Evolutionary conservation across 2,797 vertebrate species (phyloP), one percentile per base, ranked within the genome.

Genomic region (Mormyrus hasselquistii): DNA sequence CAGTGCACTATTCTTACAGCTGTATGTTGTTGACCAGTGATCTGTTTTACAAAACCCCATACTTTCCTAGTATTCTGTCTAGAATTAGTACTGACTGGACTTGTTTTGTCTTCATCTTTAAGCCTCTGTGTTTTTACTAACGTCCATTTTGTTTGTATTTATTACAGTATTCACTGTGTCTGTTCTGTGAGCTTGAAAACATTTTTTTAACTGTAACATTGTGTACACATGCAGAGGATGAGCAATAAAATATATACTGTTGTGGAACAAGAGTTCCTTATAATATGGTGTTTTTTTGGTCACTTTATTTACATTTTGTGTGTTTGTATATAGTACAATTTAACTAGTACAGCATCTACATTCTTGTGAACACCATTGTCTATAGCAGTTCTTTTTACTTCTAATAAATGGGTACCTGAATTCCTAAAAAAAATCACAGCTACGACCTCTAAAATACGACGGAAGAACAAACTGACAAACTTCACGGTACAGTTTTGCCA

Each of bases 161-260:
- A 98, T 96, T 96, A 96, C 95, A 95, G 95, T 97, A 69, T 97
- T 94, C 86, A 94, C 96, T 96, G 95, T 92, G 93, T 93, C 93
- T 97, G 96, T 97, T 97, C 96, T 96, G 96, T 96, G 97, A 97
- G 96, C 97, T 97, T 97, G 96, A 96, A 94, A 94, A 91, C 57
- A 59, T 59, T 62, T 92, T 93, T 94, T 93, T 62, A 94, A 87
- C 90, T 91, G 93, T 53, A 53, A 53, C 59, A 87, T 65, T 41
- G 96, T 97, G 95, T 97, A 97, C 94, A 95, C 96, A 95, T 96
- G 95, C 96, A 95, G 95, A 97, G 96, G 94, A 95, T 93, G 96
- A 98, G 97, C 97, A 98, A 98, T 98, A 98, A 98, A 97, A 96
- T 95, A 92, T 94, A 96, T 97, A 97, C 97, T 98, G 97, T 97